Percentiles rank a stretch among this genome's conserved stretches.
These are phyloP conservation scores for Nipponacmea schrenckii DNA, from an alignment of 2,888 invertebrate species.

Conservation along the genomic window DNA sequence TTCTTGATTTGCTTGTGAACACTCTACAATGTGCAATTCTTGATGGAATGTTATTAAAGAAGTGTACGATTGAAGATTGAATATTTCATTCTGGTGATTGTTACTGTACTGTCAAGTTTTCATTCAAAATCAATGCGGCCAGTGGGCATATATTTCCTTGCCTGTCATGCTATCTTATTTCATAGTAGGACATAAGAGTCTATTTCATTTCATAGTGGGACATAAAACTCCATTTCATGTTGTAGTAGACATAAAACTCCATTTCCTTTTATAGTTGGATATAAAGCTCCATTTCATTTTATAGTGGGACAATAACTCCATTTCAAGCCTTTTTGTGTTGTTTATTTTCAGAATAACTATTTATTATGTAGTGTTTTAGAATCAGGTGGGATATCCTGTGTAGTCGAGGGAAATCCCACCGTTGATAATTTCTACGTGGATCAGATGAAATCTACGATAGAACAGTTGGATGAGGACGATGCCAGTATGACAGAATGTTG, in stretches of 20 bases:
- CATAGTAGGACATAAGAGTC: no score
- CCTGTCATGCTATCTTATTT: no score
- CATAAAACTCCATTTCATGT: background rate
- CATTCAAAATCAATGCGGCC: no score
- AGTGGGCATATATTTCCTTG: no score
- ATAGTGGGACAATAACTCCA: background rate
- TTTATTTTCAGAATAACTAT: constrained; percentile 59
- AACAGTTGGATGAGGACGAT: constrained; percentile 60
- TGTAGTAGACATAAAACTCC: background rate
- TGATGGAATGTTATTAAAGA: no score
- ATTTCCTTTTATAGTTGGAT: background rate
- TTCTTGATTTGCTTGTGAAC: no score
- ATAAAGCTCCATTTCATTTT: background rate
- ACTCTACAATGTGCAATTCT: no score
- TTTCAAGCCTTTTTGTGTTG: background rate
- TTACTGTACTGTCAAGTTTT: no score
- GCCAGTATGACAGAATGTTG: constrained; percentile 51
- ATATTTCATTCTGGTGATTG: no score
- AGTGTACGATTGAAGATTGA: no score
- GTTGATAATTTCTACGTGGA: constrained; percentile 89
- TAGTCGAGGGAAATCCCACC: constrained; percentile 65
- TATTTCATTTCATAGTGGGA: no score
- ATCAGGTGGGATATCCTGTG: constrained; percentile 59
- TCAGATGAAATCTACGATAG: constrained; percentile 86
- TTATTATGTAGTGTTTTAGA: constrained; percentile 61